Evolutionary conservation across 2,888 invertebrate genomes (phyloP), one percentile per base, ranked within the genome.

Genomic region (Caenorhabditis sp.): DNA sequence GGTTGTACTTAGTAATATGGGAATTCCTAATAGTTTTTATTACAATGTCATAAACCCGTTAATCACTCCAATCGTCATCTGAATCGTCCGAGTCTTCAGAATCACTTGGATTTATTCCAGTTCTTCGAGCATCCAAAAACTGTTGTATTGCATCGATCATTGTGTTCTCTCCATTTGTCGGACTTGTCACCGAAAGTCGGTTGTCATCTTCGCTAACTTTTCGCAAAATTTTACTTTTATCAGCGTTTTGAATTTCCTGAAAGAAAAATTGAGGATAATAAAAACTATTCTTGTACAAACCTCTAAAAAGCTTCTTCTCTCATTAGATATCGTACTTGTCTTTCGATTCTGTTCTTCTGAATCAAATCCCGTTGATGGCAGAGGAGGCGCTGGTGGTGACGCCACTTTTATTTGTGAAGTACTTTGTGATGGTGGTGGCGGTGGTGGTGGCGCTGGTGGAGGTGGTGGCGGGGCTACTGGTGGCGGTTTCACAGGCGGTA

Each of bases 91-190:
- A 20, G 21, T 52, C 23, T 23, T 52, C 52, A 3, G 52, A 52
- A 52, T 52, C 52, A 52, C 21, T 23, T 21, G 52, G 52, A 52
- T 52, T 52, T 20, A 52, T 52, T 23, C 52, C 52, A 52, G 21
- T n/a, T 52, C 52, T 20, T n/a, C 52, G 52, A 2, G 52, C 52
- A 52, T 52, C 52, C 52, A 52, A 52, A 23, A 52, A 52, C 5
- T 52, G 21, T 23, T 52, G 52, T 21, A 52, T 52, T n/a, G 21
- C 52, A 52, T 52, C 52, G n/a, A 52, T 52, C 52, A 52, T 52
- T 12, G 52, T 21, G 8, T 20, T 23, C 4, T 23, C 52, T 21
- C 23, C 23, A 23, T 3, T 52, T 23, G n/a, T n/a, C n/a, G 52
- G 52, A 23, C 21, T 52, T 21, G 52, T 23, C 8, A 52, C n/a